These are phyloP conservation scores for Mustela nigripes DNA, from an alignment of 2,113 vertebrate genomes.

Conservation along the genomic window DNA sequence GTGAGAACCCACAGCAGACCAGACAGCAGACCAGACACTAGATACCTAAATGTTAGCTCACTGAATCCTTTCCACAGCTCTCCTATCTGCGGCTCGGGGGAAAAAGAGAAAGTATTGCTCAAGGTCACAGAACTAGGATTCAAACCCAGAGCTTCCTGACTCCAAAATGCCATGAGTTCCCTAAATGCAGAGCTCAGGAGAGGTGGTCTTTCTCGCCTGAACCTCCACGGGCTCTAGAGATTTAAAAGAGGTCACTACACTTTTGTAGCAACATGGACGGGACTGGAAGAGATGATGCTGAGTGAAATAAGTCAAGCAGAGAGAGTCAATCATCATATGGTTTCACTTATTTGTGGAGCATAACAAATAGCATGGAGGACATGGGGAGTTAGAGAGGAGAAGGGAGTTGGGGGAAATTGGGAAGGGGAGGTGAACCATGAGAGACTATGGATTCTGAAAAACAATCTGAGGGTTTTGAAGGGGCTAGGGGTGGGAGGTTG, in stretches of 20 bases:
- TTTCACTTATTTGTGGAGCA: no score
- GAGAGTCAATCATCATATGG: no score
- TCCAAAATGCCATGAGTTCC: not conserved
- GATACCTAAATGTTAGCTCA: not conserved
- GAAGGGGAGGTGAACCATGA: no score
- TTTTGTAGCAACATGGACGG: no score
- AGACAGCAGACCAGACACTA: fast-evolving
- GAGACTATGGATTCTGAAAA: no score
- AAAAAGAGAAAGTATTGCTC: not conserved
- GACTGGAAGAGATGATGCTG: no score
- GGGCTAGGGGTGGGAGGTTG: no score
- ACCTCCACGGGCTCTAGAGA: not conserved
- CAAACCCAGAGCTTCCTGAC: not conserved
- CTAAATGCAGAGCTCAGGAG: not conserved
- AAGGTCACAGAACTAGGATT: not conserved
- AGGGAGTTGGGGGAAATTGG: no score
- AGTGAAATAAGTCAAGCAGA: no score
- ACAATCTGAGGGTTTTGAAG: no score
- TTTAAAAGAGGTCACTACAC: not conserved
- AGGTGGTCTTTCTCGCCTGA: not conserved
- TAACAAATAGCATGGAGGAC: no score
- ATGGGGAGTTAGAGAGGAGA: no score
- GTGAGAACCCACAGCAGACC: not conserved
- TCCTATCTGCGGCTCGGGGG: not conserved
- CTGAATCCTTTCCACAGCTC: not conserved